Evolutionary conservation across 2,113 vertebrate genomes (phyloP), one percentile per base, ranked within the genome.

Genomic region (Toxostoma redivivum): DNA sequence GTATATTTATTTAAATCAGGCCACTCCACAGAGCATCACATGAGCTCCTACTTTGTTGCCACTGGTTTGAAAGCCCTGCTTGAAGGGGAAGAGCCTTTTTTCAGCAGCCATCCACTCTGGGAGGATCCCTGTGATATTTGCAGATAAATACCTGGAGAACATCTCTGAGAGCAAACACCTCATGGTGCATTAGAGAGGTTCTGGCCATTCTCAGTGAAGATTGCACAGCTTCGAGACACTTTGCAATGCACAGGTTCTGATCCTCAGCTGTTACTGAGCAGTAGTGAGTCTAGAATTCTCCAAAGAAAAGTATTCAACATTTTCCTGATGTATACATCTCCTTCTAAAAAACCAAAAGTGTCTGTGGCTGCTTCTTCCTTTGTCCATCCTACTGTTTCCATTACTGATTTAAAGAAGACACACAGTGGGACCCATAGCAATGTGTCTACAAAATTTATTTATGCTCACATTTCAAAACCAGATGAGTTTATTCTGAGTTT

Each of bases 1-100:
- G 54, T 45, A 58, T 33, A 66, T 76, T 64, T 56, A 73, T 79
- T 92, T 94, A 90, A 95, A 90, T 92, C 31, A 28, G 80, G n/a
- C 30, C 33, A 31, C 56, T 88, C 65, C 11, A 11, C 33, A 42
- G 61, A 88, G 33, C 14, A 20, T 73, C 61, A 50, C 30, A 33
- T 15, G 31, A 74, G 50, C 27, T 80, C 64, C 62, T 53, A 51
- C 15, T 83, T 79, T 0, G 0, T 50, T 74, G 48, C 25, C 51
- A 38, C 21, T 31, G 19, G 53, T 80, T 72, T 56, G 53, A 80
- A 90, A 93, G 17, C 22, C 23, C 4, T 4, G 2, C 18, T 23
- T 90, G 42, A 31, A 48, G 38, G 44, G 22, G 47, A 85, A 73
- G n/a, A 66, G 3, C 5, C 9, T 48, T 91, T 84, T 66, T 64